Conservation (phyloP, 2,113 vertebrate genomes). For the Chamaetylas fuelleborni region DNA sequence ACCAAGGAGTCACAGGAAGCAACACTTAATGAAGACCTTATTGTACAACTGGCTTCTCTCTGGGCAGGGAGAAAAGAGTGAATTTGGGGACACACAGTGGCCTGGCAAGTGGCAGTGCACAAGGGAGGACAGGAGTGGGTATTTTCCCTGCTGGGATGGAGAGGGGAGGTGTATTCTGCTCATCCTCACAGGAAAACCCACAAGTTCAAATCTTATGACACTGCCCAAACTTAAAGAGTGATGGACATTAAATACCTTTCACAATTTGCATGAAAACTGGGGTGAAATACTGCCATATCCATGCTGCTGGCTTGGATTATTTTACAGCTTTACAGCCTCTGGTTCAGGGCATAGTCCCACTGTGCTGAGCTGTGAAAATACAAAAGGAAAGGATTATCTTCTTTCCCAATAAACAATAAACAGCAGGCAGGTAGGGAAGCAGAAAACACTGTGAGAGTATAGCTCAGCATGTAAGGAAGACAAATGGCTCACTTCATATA, state of each 20-base stretch:
- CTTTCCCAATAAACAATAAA: background rate
- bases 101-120: background rate
- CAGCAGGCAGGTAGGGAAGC: background rate
- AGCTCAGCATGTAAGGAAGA: background rate
- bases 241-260: background rate
- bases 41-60: background rate
- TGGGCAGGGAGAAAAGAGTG: background rate
- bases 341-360: background rate
- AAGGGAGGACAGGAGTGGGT: fast-evolving
- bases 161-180: fast-evolving
- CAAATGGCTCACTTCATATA: background rate
- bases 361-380: background rate
- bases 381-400: background rate
- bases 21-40: background rate
- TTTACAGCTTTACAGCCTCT: background rate
- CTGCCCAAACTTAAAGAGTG: background rate
- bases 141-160: background rate
- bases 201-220: background rate
- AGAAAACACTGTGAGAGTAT: fast-evolving
- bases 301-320: background rate
- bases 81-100: background rate
- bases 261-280: background rate
- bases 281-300: background rate
- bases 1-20: background rate
- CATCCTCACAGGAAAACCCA: background rate